These are phyloP conservation scores for Aphelocoma californica DNA, from an alignment of 2,797 vertebrate species.

Conservation along the genomic window DNA sequence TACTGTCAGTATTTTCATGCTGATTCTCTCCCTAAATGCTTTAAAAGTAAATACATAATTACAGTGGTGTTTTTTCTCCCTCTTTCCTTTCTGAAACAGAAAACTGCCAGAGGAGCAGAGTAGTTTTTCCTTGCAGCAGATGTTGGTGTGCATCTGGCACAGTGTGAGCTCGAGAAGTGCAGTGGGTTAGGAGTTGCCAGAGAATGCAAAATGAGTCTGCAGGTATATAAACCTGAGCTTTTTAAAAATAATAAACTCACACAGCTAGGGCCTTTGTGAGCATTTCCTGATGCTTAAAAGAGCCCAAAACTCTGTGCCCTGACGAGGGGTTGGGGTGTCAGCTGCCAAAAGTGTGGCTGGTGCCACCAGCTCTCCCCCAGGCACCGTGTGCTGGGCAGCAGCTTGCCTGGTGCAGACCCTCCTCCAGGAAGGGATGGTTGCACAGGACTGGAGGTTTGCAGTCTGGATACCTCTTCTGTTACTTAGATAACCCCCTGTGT, in stretches of 20 bases:
- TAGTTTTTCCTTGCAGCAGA: conserved; percentile 18
- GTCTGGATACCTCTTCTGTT: neutral
- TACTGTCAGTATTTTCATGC: neutral
- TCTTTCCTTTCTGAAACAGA: neutral
- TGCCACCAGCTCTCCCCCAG: neutral
- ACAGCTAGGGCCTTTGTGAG: neutral
- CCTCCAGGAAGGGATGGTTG: neutral
- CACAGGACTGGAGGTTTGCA: fast-evolving
- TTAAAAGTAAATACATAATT: conserved; percentile 39
- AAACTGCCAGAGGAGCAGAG: neutral
- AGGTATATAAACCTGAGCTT: neutral
- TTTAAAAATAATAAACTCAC: neutral
- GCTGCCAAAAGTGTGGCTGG: fast-evolving
- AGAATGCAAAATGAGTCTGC: neutral
- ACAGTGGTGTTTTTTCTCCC: neutral
- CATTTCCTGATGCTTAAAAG: neutral
- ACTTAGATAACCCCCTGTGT: neutral
- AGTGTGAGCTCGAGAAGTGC: neutral
- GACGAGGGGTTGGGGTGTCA: neutral
- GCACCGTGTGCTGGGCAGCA: neutral
- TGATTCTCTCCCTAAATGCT: neutral
- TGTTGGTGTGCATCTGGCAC: conserved; percentile 25
- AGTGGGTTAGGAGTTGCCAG: neutral
- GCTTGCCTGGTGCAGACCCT: neutral
- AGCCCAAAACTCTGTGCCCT: neutral